Percentiles rank a stretch among this genome's conserved stretches.
phyloP scores from a whole-genome alignment of 2,888 invertebrate species.

The Acanthoscelides obtectus region DNA sequence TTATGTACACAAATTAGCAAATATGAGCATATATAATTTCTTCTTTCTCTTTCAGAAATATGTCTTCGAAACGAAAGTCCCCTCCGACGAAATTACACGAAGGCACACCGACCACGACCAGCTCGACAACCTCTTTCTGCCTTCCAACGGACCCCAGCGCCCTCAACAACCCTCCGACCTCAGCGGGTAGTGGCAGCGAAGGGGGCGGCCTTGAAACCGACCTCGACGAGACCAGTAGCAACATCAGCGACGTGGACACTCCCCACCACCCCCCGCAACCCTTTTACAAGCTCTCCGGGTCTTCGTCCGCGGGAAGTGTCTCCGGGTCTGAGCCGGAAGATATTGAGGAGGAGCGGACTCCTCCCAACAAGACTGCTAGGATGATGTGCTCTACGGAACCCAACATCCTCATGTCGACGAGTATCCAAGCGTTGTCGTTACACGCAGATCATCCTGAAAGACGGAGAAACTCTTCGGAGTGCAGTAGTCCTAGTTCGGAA shows the following conservation, averaged over 20 bases:
- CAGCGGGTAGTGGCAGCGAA: conserved; percentile 53
- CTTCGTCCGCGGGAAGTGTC: conserved; percentile 44
- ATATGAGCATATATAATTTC: background rate
- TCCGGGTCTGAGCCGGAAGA: conserved; percentile 48
- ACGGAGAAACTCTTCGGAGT: conserved; percentile 60
- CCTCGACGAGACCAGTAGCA: conserved; percentile 56
- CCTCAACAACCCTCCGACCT: conserved; percentile 10
- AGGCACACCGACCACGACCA: conserved; percentile 48
- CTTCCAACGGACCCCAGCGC: conserved; percentile 47
- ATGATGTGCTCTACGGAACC: conserved; percentile 36
- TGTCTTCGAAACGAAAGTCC: conserved; percentile 96
- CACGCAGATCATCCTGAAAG: conserved; percentile 53
- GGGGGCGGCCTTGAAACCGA: conserved; percentile 50
- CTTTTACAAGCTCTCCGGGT: conserved; percentile 44
- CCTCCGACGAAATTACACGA: conserved; percentile 89
- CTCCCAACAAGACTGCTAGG: conserved; percentile 45
- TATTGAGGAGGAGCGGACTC: conserved; percentile 44
- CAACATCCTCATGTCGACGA: conserved; percentile 37
- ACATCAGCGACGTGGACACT: conserved; percentile 51
- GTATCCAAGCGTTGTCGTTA: conserved; percentile 47
- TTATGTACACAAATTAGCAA: too few species aligned
- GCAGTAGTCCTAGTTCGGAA: conserved; percentile 67
- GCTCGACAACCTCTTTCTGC: conserved; percentile 7
- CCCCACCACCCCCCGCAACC: conserved; percentile 39
- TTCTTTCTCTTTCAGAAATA: conserved; percentile 67